phyloP scores from a whole-genome alignment of 2,113 vertebrate species.

The Bujurquina vittata region DNA sequence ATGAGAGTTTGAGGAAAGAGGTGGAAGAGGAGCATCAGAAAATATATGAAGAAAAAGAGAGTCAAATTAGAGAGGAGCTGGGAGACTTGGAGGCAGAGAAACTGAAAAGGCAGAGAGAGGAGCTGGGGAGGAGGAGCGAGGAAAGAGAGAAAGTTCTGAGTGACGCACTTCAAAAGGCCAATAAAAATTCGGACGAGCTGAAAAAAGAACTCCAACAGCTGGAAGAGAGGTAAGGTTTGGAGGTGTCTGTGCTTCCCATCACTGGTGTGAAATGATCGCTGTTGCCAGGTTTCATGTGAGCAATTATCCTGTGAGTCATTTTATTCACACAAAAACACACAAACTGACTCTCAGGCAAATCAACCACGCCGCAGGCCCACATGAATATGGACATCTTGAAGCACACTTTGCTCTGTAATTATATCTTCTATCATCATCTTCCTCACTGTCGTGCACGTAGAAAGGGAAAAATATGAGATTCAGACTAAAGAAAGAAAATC shows the following conservation, averaged over 20 bases:
- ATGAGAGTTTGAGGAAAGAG: constrained; percentile 13
- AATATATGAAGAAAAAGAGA: constrained; percentile 24
- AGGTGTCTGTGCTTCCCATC: constrained; percentile 45
- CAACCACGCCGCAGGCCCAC: background rate
- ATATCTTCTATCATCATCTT: background rate
- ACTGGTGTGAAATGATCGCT: constrained; percentile 54
- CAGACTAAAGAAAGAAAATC: no score
- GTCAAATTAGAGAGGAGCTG: constrained; percentile 24
- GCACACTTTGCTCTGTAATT: constrained; percentile 16
- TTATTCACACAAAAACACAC: constrained; percentile 49
- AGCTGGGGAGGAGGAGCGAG: constrained; percentile 19
- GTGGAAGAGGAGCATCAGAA: constrained; percentile 31
- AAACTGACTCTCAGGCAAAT: constrained; percentile 28
- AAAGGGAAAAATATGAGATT: no score
- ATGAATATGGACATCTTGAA: background rate
- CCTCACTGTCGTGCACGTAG: background rate
- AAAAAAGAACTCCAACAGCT: constrained; percentile 59
- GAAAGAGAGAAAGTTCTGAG: constrained; percentile 57
- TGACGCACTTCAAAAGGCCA: constrained; percentile 62
- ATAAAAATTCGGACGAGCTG: constrained; percentile 62
- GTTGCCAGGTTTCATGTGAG: constrained; percentile 50
- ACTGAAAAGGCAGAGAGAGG: constrained; percentile 37
- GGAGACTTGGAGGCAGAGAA: constrained; percentile 4
- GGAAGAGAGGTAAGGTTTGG: constrained; percentile 69
- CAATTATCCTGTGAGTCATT: constrained; percentile 68